A percentile compares a stretch with the other conserved stretches of the same genome.
These are phyloP conservation scores for Hippotragus niger DNA, from an alignment of 2,113 vertebrate species.

Conservation along the genomic window DNA sequence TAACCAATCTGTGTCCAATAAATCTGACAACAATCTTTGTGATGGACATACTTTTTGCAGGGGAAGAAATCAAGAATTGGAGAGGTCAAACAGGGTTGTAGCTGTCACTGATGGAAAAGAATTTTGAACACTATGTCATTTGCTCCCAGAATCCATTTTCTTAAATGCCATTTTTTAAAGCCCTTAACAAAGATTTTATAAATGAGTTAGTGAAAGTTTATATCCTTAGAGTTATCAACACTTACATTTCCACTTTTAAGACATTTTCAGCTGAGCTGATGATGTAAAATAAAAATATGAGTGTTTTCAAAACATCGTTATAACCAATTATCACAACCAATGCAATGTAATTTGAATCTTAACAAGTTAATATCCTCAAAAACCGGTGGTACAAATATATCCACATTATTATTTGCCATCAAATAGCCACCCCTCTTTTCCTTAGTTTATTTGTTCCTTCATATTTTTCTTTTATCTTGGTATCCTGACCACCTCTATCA, in stretches of 20 bases:
- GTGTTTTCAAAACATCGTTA: neutral
- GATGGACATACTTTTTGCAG: neutral
- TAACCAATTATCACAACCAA: neutral
- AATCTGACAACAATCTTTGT: neutral
- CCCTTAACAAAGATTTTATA: neutral
- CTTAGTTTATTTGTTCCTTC: neutral
- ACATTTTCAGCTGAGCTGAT: neutral
- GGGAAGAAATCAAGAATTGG: neutral
- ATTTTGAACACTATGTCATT: neutral
- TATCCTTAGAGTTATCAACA: neutral
- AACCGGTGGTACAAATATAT: neutral
- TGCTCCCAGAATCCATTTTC: neutral
- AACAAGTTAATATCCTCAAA: neutral
- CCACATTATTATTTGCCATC: neutral
- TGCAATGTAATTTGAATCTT: neutral
- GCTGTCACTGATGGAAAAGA: neutral
- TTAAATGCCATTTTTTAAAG: neutral
- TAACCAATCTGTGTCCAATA: neutral
- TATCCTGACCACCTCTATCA: neutral
- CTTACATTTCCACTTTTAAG: neutral
- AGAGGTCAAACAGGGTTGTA: neutral
- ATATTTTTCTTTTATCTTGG: neutral
- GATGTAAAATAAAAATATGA: neutral
- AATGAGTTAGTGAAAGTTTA: neutral
- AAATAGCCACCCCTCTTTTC: neutral